Conservation (phyloP, 2,888 invertebrate genomes). For the Yponomeuta plumbellus region DNA sequence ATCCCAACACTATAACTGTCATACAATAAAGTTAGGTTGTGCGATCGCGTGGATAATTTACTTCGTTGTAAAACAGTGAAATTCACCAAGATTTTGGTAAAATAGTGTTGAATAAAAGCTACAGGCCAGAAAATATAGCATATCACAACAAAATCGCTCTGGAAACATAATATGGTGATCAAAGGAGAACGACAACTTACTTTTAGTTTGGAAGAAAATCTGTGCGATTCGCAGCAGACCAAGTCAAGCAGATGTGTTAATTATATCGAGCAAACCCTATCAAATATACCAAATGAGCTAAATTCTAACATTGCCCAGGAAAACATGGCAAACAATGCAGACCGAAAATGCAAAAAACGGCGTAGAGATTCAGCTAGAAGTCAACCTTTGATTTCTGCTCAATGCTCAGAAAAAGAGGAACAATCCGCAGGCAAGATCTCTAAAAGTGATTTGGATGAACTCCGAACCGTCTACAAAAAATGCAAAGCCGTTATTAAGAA, state of each 20-base stretch:
- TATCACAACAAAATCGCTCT: neutral
- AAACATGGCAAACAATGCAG: neutral
- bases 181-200: neutral
- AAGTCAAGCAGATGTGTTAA: neutral
- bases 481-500: conserved; percentile 53
- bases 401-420: conserved; percentile 16
- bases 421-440: conserved; percentile 29
- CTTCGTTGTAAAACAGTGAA: neutral
- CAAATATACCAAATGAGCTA: neutral
- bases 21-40: neutral
- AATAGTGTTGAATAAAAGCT: neutral
- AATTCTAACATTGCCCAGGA: neutral
- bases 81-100: neutral
- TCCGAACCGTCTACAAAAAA: conserved; percentile 48
- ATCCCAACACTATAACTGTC: conserved; percentile 8
- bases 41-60: neutral
- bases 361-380: conserved; percentile 7
- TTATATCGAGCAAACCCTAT: neutral
- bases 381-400: neutral
- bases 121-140: neutral
- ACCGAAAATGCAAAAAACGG: neutral
- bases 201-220: neutral
- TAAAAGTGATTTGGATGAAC: conserved; percentile 47
- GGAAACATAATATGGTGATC: neutral
- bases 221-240: neutral